A percentile compares a stretch with the other conserved stretches of the same genome.
Evolutionary conservation across 2,113 vertebrate species (phyloP).

Genomic region (Scopus umbretta): DNA sequence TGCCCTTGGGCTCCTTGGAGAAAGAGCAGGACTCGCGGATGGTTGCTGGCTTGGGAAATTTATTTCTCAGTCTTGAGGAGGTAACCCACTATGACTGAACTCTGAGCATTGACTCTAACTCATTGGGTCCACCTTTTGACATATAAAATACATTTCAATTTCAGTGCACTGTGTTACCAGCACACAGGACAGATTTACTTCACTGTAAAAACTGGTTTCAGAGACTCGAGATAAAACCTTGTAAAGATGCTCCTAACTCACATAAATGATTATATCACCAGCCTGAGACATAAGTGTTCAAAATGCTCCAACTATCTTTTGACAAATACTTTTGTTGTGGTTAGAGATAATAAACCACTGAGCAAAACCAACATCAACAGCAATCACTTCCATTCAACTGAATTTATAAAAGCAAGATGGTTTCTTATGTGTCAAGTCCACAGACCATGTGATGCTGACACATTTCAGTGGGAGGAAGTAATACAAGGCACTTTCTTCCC

Average conservation of each 20-base stretch:
- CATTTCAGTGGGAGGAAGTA: neutral
- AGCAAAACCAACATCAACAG: neutral
- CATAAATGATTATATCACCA: neutral
- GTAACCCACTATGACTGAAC: neutral
- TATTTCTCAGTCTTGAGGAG: neutral
- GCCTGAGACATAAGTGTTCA: neutral
- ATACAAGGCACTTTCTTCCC: neutral
- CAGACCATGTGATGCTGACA: neutral
- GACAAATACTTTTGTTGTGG: neutral
- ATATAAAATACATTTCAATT: neutral
- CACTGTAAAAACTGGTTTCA: neutral
- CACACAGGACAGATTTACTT: neutral
- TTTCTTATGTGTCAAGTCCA: neutral
- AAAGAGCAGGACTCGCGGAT: neutral
- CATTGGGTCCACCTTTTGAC: neutral
- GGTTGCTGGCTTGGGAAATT: neutral
- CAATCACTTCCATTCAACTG: neutral
- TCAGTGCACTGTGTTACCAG: neutral
- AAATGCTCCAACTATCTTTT: neutral
- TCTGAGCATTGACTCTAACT: neutral
- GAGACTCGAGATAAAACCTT: neutral
- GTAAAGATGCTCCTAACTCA: neutral
- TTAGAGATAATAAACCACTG: neutral
- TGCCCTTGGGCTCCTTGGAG: neutral
- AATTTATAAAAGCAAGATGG: neutral